phyloP scores from a whole-genome alignment of 2,888 invertebrate genomes.

The Aporophyla lueneburgensis region DNA sequence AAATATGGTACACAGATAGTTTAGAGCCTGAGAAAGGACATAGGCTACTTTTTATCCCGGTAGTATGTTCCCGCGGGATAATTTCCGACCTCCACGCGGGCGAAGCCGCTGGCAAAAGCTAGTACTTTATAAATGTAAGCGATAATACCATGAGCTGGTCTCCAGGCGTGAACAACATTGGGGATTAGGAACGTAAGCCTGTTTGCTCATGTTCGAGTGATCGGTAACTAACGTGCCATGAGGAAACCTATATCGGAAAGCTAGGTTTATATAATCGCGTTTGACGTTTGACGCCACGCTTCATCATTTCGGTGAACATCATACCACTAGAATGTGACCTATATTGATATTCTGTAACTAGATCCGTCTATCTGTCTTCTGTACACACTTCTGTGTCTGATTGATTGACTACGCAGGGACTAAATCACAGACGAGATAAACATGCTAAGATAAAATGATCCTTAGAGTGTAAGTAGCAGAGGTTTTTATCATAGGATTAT shows the following conservation, averaged over 20 bases:
- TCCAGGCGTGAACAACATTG: constrained; percentile 50
- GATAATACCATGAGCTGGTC: constrained; percentile 29
- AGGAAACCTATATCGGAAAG: constrained; percentile 39
- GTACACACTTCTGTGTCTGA: constrained; percentile 11
- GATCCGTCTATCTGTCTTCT: constrained; percentile 17
- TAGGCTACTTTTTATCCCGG: no score
- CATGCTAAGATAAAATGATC: not conserved
- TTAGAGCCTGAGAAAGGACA: no score
- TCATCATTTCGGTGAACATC: constrained; percentile 19
- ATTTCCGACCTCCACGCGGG: no score
- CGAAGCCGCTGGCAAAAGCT: no score
- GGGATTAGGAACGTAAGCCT: constrained; percentile 60
- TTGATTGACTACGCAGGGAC: constrained; percentile 16
- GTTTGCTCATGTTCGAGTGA: constrained; percentile 59
- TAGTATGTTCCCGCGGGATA: no score
- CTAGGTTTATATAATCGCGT: constrained; percentile 21
- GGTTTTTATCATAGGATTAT: not conserved
- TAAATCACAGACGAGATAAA: constrained; percentile 20
- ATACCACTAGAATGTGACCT: not conserved
- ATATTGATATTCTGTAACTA: constrained; percentile 22
- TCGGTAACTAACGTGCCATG: constrained; percentile 46
- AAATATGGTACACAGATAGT: no score
- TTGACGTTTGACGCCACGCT: constrained; percentile 25
- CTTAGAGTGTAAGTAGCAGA: not conserved
- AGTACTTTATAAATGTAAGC: constrained; percentile 38